Evolutionary conservation across 64 coral and sea anemone species (phyloP), one percentile per base, ranked within the genome.

Genomic region (Platygyra sinensis): DNA sequence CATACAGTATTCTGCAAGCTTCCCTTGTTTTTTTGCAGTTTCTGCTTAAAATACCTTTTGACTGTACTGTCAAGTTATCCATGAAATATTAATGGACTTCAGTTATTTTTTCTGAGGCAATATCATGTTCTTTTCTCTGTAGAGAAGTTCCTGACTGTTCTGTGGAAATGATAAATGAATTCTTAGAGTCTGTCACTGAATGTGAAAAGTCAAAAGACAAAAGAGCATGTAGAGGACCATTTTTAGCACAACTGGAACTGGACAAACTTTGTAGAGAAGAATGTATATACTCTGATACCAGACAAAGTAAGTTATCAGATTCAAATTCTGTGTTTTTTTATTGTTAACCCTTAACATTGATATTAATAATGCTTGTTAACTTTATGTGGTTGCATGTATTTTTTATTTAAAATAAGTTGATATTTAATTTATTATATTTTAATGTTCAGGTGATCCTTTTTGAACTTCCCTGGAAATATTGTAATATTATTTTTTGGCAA

Each of bases 241-340:
- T 96, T 74, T 86, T 99, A 78, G 91, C 97, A 52, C 94, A 91
- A 42, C 59, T 99, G 38, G 94, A 99, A 80, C 14, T 99, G 46
- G 75, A 82, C 0, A 99, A 94, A 85, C 83, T 83, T 77, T 54
- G 86, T 51, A 60, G 25, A 24, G 78, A 96, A 72, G 75, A 78
- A 67, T 75, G 75, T 20, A 85, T 94, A 51, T 30, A 85, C 81
- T 85, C 74, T 74, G 92, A 89, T 88, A 83, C 60, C 31, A 88
- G 77, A 90, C 60, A 87, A 77, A 88, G 97, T 99, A 80, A 80
- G 36, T 85, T 61, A 2, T 33, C 42, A 46, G 4, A 46, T 46
- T 46, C 42, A 3, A 46, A 46, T 46, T 46, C 42, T 46, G 42
- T 46, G 5, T 46, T 46, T 46, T 8, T n/a, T 46, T 46, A 4